Percentiles rank a stretch among this genome's conserved stretches.
These are phyloP conservation scores for Anarhynchus alexandrinus DNA, from an alignment of 2,113 vertebrate species.

Conservation along the genomic window DNA sequence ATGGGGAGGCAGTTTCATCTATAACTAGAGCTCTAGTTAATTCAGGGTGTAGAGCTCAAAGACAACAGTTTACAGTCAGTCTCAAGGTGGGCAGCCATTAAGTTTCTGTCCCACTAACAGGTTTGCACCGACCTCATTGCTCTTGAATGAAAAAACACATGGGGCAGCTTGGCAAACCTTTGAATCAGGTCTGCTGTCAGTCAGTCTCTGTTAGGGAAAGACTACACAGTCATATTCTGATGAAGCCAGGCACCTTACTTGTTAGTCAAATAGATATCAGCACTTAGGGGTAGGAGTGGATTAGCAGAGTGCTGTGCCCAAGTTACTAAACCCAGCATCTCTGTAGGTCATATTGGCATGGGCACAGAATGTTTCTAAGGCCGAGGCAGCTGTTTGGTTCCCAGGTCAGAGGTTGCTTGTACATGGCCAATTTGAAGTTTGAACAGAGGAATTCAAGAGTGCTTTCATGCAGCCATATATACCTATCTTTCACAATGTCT, in stretches of 20 bases:
- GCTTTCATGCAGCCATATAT: neutral
- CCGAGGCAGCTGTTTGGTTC: neutral
- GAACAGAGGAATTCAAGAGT: neutral
- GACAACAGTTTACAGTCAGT: neutral
- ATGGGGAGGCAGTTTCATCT: neutral
- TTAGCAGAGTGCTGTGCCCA: neutral
- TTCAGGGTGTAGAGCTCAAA: neutral
- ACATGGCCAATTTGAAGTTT: neutral
- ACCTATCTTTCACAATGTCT: neutral
- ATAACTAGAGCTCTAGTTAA: neutral
- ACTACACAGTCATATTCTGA: neutral
- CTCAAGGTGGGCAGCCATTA: neutral
- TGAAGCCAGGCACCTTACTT: neutral
- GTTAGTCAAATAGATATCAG: neutral
- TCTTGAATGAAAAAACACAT: neutral
- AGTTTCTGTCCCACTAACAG: neutral
- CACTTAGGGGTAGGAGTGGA: neutral
- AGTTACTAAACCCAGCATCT: neutral
- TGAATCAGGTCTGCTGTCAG: neutral
- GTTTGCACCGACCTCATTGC: neutral
- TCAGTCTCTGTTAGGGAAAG: neutral
- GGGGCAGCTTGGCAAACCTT: neutral
- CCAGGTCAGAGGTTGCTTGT: neutral
- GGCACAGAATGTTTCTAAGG: neutral
- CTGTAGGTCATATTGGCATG: neutral